Evolutionary conservation across 1,140 invertebrate species (phyloP).

Genomic region (Dendrolimus punctatus): DNA sequence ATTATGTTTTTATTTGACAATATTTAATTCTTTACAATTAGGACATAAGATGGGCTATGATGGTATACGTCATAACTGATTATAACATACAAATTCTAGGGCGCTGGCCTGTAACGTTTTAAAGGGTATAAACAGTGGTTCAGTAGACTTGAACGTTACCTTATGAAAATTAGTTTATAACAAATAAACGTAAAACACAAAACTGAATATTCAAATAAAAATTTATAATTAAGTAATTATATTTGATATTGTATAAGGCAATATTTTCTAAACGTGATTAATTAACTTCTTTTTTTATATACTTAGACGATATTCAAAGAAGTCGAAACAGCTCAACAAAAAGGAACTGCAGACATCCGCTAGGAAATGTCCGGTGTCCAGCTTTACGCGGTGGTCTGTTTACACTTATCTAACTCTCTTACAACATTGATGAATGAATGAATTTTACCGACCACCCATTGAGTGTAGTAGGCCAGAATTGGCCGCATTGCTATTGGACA

Average conservation of each 20-base stretch:
- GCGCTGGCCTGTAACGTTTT: too few species aligned
- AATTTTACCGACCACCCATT: constrained; percentile 54
- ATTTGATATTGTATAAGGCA: neutral
- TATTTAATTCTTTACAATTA: too few species aligned
- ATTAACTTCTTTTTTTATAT: too few species aligned
- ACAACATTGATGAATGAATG: constrained; percentile 34
- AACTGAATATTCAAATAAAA: neutral
- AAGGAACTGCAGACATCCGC: constrained; percentile 27
- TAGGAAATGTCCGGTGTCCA: constrained; percentile 43
- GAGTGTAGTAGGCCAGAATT: constrained; percentile 18
- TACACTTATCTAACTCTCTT: constrained; percentile 24
- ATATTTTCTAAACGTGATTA: too few species aligned
- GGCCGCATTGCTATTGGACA: neutral
- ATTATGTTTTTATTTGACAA: too few species aligned
- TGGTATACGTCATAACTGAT: too few species aligned
- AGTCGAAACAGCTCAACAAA: too few species aligned
- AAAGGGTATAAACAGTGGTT: constrained; percentile 8
- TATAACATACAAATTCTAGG: too few species aligned
- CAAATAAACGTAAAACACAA: constrained; percentile 14
- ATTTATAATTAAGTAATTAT: constrained; percentile 1
- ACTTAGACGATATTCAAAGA: too few species aligned
- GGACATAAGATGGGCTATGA: too few species aligned
- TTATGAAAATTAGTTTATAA: constrained; percentile 7
- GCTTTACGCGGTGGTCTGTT: constrained; percentile 32
- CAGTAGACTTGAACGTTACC: constrained; percentile 10